Conservation (phyloP, 2,797 vertebrate genomes). For the Mormyrus hasselquistii region DNA sequence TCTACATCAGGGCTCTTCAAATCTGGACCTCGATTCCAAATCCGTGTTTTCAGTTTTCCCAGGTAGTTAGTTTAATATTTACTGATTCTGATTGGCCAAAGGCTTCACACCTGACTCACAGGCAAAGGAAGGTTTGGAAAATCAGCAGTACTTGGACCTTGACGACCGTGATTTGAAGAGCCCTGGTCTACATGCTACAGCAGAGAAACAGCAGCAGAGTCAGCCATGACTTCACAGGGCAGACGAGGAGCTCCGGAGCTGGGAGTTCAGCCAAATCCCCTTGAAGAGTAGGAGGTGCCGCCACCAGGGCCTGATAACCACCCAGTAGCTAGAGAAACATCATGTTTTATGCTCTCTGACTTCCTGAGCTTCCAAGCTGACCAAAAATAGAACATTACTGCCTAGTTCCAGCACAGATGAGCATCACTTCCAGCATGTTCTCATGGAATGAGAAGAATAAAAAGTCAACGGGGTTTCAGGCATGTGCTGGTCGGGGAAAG, state of each 20-base stretch:
- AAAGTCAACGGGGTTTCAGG: background rate
- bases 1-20: no score
- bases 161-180: no score
- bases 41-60: no score
- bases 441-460: background rate
- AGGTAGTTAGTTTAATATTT: no score
- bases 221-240: background rate
- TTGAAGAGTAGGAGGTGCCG: background rate
- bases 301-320: background rate
- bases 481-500: background rate
- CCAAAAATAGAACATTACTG: background rate
- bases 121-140: no score
- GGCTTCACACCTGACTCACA: no score
- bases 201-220: background rate
- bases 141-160: no score
- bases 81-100: no score
- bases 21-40: no score
- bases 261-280: background rate
- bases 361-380: background rate
- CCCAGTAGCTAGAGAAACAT: conserved; percentile 1
- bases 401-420: conserved; percentile 1
- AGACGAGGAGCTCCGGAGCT: background rate
- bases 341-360: background rate
- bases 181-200: background rate
- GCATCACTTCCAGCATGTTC: background rate